Evolutionary conservation across 1,140 invertebrate species (phyloP).

Genomic region (Aethina tumida): DNA sequence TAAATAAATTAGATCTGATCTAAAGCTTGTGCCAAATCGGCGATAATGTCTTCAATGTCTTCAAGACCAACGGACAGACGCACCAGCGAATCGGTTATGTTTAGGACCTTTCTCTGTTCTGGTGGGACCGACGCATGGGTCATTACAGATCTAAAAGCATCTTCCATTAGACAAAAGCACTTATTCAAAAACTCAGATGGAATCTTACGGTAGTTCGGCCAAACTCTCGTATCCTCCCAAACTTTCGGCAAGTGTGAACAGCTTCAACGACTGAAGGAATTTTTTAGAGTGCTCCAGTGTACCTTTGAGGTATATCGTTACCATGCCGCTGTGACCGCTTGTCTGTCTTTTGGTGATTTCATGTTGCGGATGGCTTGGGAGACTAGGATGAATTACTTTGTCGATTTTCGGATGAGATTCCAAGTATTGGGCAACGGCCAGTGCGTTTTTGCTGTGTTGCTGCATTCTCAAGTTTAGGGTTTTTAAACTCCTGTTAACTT

Average conservation of each 20-base stretch:
- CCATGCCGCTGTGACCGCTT: conserved; percentile 85
- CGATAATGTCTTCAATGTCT: conserved; percentile 73
- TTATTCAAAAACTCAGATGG: conserved; percentile 2
- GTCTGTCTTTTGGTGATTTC: conserved; percentile 74
- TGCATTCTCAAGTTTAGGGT: conserved; percentile 89
- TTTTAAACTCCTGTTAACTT: conserved; percentile 91
- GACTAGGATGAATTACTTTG: conserved; percentile 76
- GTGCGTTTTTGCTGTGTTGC: conserved; percentile 69
- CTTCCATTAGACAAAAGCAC: conserved; percentile 4
- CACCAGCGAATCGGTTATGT: conserved; percentile 80
- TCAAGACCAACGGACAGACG: conserved; percentile 90
- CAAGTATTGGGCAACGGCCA: conserved; percentile 70
- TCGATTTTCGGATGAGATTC: conserved; percentile 68
- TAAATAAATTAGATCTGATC: conserved; percentile 16
- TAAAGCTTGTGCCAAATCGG: conserved; percentile 79
- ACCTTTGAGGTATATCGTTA: conserved; percentile 80
- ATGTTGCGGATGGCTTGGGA: conserved; percentile 89
- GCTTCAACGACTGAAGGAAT: conserved; percentile 69
- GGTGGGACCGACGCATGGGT: conserved; percentile 71
- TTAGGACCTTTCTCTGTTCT: conserved; percentile 60
- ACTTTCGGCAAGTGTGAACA: conserved; percentile 89
- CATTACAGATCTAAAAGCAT: conserved; percentile 52
- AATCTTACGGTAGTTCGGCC: conserved; percentile 71
- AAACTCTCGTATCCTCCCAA: conserved; percentile 94
- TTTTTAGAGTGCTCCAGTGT: conserved; percentile 56